Base-by-base conservation (phyloP, 2,888 invertebrate species). In the Timandra comae region DNA sequence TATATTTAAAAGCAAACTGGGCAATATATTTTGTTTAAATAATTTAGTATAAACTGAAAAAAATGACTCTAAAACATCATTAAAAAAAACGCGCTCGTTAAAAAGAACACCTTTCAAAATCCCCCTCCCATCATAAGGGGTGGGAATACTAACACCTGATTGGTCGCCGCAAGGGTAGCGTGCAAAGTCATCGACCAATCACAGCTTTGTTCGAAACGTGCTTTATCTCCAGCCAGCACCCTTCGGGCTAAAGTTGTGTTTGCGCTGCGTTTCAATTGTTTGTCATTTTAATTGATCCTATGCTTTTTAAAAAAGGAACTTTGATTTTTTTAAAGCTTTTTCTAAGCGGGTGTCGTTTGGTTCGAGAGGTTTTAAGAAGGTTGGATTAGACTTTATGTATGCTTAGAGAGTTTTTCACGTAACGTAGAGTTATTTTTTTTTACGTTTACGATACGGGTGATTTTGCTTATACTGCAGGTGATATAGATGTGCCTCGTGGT, bases 231-330 rank as follows among this genome's bases (percentile, higher is more conserved):
- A 34, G 56, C 56, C 45, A 46, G 63, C 66, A 66, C 75, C 75
- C 76, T 67, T 54, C n/a, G 47, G 49, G 62, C 68, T 66, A 68
- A 64, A 70, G 70, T 67, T 69, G 49, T 81, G 84, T 84, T 84
- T 82, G 72, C 77, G 67, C 50, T 72, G 82, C 82, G 67, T 78
- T 81, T 77, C 70, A 61, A 51, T 69, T 84, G 82, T 84, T 84
- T 84, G 82, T 70, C 68, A 58, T 67, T 63, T 70, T 77, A 77
- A 77, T 77, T 74, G 76, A 75, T 76, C n/a, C 72, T 66, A 65
- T 67, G 61, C 63, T 71, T 72, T 71, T 67, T 67, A 56, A n/a
- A n/a, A 62, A 64, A 51, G 46, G 61, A 46, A 49, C 50, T 46
- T 50, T 48, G 53, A 52, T 51, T 33, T 41, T 46, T 43, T 43